phyloP scores from a whole-genome alignment of 2,113 vertebrate genomes.

The Chunga burmeisteri region DNA sequence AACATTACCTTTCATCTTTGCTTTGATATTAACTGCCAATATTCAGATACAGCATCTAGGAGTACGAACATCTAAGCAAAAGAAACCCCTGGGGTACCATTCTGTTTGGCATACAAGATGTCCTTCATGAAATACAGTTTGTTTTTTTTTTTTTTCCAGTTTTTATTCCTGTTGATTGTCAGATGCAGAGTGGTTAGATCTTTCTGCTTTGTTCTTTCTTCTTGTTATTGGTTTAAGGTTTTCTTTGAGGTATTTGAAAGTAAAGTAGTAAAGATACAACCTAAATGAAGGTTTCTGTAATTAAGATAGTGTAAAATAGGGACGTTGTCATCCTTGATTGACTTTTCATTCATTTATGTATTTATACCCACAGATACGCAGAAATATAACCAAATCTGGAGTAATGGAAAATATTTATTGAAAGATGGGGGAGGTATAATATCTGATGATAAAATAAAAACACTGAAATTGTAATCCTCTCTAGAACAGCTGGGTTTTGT shows the following conservation, averaged over 20 bases:
- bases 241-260: not conserved
- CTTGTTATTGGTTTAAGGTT: not conserved
- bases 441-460: not conserved
- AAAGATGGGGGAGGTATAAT: not conserved
- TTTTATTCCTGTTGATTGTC: not conserved
- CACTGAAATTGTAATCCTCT: not conserved
- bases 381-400: not conserved
- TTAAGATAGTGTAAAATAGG: not conserved
- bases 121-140: not conserved
- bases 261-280: not conserved
- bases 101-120: not conserved
- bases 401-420: not conserved
- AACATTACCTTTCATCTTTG: not conserved
- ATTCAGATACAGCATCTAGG: not conserved
- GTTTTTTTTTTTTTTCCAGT: not conserved
- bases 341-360: not conserved
- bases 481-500: not conserved
- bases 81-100: not conserved
- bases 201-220: not conserved
- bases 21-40: not conserved
- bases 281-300: not conserved
- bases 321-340: fast-evolving
- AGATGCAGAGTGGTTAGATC: not conserved
- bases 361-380: not conserved
- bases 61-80: not conserved